Evolutionary conservation across 2,888 invertebrate species (phyloP).

Genomic region (Macropis europaea): DNA sequence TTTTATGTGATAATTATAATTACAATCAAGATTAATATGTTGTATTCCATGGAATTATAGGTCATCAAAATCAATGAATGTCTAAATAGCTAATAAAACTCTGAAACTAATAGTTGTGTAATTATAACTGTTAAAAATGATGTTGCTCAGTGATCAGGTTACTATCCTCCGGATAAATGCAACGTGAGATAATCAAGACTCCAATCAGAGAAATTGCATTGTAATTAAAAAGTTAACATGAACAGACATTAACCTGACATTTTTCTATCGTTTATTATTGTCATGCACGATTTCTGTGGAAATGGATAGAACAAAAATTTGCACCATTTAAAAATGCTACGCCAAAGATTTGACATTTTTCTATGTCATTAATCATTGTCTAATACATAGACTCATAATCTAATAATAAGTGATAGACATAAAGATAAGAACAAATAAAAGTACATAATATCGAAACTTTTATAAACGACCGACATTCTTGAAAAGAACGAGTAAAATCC

Average conservation of each 20-base stretch:
- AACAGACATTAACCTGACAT: neutral
- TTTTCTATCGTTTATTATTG: neutral
- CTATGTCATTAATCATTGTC: neutral
- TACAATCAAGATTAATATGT: too few species aligned
- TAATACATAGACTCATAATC: neutral
- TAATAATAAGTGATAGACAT: neutral
- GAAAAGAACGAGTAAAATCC: neutral
- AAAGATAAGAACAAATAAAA: neutral
- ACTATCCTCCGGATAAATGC: conserved; percentile 4
- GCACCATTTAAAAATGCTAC: neutral
- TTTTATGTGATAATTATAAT: neutral
- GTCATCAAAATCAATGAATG: neutral
- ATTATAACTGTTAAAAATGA: conserved; percentile 18
- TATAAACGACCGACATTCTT: neutral
- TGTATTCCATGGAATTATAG: too few species aligned
- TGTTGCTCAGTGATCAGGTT: conserved; percentile 9
- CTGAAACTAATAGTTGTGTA: neutral
- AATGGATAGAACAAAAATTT: neutral
- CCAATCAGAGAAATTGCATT: neutral
- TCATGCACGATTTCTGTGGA: neutral
- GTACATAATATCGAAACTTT: neutral
- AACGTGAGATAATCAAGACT: conserved; percentile 2
- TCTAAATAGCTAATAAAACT: neutral
- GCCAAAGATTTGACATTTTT: neutral
- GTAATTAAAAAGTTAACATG: neutral